These are phyloP conservation scores for Rhincodon typus DNA, from an alignment of 2,797 vertebrate species.

Conservation along the genomic window DNA sequence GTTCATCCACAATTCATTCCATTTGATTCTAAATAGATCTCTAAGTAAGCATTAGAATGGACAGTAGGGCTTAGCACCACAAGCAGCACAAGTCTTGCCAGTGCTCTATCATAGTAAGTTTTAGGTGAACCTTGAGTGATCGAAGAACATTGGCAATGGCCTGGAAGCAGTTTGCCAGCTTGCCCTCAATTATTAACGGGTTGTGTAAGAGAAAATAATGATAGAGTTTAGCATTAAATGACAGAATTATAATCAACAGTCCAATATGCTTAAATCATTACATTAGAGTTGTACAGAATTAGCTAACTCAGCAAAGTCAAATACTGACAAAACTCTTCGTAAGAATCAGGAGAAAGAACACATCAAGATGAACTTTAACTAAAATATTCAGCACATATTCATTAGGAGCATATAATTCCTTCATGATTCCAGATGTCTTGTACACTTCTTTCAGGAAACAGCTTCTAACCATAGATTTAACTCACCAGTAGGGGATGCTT, in stretches of 20 bases:
- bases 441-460: not conserved
- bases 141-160: too few species aligned
- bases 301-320: not conserved
- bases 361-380: not conserved
- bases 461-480: not conserved
- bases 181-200: not conserved
- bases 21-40: not conserved
- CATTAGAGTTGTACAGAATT: not conserved
- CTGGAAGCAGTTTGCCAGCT: not conserved
- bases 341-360: not conserved
- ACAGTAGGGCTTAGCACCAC: too few species aligned
- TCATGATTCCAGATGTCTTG: not conserved
- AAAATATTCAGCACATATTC: not conserved
- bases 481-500: conserved; percentile 87
- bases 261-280: not conserved
- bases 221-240: not conserved
- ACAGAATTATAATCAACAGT: not conserved
- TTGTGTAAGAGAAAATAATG: not conserved
- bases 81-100: not conserved
- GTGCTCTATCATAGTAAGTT: not conserved
- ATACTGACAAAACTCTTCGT: not conserved
- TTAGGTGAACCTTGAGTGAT: too few species aligned
- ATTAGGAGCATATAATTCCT: not conserved
- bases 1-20: not conserved
- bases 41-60: not conserved